A percentile compares a stretch with the other conserved stretches of the same genome.
Evolutionary conservation across 2,113 vertebrate species (phyloP).

Genomic region (Sander lucioperca): DNA sequence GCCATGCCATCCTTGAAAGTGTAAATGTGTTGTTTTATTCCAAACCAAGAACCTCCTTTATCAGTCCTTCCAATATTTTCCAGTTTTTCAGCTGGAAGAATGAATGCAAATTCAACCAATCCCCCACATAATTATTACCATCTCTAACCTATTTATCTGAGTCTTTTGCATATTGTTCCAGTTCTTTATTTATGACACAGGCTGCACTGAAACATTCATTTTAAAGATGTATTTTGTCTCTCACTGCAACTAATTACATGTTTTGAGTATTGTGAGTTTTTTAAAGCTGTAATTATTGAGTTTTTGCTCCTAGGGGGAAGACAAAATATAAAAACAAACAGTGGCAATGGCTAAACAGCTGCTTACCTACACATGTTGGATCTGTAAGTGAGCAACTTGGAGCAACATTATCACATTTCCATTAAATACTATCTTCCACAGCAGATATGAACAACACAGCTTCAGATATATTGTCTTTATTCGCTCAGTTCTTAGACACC

Average conservation of each 20-base stretch:
- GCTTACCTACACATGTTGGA: not conserved
- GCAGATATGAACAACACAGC: not conserved
- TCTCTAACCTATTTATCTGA: constrained; percentile 23
- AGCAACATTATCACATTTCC: not conserved
- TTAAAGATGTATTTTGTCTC: constrained; percentile 1
- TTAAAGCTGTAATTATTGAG: constrained; percentile 19
- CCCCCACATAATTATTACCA: constrained; percentile 27
- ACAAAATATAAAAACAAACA: not conserved
- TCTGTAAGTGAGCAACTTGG: no score
- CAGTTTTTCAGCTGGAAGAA: constrained; percentile 6
- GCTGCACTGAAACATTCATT: not conserved
- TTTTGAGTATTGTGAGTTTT: constrained; percentile 10
- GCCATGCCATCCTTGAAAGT: not conserved
- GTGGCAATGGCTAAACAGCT: not conserved
- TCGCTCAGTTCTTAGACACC: not conserved
- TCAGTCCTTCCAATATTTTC: constrained; percentile 19
- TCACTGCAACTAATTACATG: not conserved
- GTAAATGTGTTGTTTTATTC: constrained; percentile 23
- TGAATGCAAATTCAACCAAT: constrained; percentile 19
- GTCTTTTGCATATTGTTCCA: constrained; percentile 20
- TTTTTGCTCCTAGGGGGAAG: not conserved
- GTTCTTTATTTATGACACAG: constrained; percentile 23
- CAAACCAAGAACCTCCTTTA: not conserved
- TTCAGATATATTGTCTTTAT: not conserved
- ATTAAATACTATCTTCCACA: not conserved